Percentiles rank a stretch among this genome's conserved stretches.
Conservation (phyloP, 2,888 invertebrate genomes). For the Tachina fera region DNA sequence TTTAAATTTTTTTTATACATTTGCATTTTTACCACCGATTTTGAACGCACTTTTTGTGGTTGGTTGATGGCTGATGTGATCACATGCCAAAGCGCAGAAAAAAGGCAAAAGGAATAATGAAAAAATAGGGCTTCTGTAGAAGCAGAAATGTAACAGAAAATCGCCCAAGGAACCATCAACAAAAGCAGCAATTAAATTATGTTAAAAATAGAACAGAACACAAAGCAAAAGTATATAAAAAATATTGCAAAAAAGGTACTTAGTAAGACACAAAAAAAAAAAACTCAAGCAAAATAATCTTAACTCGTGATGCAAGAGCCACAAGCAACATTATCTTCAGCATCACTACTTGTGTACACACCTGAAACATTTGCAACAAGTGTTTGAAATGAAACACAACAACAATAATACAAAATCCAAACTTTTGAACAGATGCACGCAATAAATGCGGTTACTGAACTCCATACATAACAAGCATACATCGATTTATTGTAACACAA, state of each 20-base stretch:
- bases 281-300: conserved; percentile 33
- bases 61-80: not conserved
- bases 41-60: conserved; percentile 36
- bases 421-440: conserved; percentile 59
- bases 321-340: conserved; percentile 15
- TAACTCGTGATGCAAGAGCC: conserved; percentile 44
- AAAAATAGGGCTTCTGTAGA: conserved; percentile 51
- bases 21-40: conserved; percentile 46
- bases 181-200: conserved; percentile 10
- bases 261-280: not conserved
- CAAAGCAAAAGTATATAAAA: conserved; percentile 27
- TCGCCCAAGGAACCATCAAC: conserved; percentile 43
- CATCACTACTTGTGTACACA: conserved; percentile 34
- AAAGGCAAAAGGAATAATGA: not conserved
- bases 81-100: conserved; percentile 25
- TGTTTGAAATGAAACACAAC: conserved; percentile 23
- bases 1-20: not conserved
- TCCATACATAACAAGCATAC: not conserved
- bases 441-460: conserved; percentile 51
- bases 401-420: conserved; percentile 4
- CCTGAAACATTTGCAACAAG: conserved; percentile 63
- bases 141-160: conserved; percentile 56
- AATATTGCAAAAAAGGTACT: not conserved
- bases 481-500: not conserved
- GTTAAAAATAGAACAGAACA: conserved; percentile 30